phyloP scores from a whole-genome alignment of 2,113 vertebrate genomes.

The Manacus vitellinus region DNA sequence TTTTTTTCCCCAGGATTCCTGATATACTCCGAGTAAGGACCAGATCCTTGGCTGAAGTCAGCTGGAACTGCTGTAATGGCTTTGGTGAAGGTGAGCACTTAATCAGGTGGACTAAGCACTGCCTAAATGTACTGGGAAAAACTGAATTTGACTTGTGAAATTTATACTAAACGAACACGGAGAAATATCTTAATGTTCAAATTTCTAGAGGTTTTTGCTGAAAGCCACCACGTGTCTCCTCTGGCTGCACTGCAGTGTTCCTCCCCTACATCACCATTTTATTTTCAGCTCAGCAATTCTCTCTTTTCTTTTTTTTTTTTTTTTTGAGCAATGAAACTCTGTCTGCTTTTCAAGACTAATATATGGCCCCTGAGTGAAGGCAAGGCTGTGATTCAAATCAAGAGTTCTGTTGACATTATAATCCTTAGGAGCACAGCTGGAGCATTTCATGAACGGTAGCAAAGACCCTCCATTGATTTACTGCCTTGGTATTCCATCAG shows the following conservation, averaged over 20 bases:
- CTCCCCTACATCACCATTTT: constrained; percentile 26
- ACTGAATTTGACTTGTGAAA: background rate
- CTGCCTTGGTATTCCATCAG: constrained; percentile 60
- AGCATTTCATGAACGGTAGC: constrained; percentile 67
- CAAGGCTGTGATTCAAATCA: constrained; percentile 70
- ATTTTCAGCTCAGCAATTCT: constrained; percentile 58
- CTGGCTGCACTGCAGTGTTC: background rate
- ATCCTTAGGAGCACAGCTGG: constrained; percentile 68
- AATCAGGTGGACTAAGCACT: background rate
- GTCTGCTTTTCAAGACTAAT: constrained; percentile 55
- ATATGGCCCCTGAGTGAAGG: constrained; percentile 61
- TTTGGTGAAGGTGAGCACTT: background rate
- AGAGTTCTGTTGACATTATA: constrained; percentile 69
- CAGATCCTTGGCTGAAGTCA: background rate
- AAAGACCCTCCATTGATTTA: constrained; percentile 66
- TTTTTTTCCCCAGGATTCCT: background rate
- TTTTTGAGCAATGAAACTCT: constrained; percentile 31
- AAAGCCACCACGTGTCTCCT: background rate
- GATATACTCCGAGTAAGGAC: background rate
- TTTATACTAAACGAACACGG: background rate
- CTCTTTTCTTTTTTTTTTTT: background rate
- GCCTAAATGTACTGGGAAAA: background rate
- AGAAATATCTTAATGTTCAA: background rate
- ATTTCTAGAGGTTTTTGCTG: background rate
- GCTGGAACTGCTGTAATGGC: background rate